Base-by-base conservation (phyloP, 2,113 vertebrate genomes). In the Daboia siamensis region DNA sequence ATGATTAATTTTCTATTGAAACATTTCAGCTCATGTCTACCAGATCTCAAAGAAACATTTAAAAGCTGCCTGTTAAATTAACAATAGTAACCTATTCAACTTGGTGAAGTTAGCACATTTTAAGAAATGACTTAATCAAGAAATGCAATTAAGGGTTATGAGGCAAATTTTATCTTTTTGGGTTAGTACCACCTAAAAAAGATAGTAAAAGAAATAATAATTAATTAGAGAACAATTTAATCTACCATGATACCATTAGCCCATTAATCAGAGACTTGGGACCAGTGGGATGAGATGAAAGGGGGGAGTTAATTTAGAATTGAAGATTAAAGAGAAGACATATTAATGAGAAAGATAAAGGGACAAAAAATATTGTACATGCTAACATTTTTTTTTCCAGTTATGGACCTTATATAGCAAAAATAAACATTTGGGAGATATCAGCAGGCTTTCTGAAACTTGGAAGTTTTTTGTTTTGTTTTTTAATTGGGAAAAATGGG, bases 141-240 rank as follows among this genome's bases (percentile, higher is more conserved):
- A 55, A 64, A 91, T 64, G 51, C 80, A 90, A 91, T 86, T 93
- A 91, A 87, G 33, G 23, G 12, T 88, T 93, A 88, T 91, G 90
- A 89, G 69, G n/a, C 90, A 85, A 88, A 85, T 91, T 93, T 91
- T 91, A 91, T 93, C 64, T 10, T 54, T 93, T 91, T 88, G 86
- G n/a, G n/a, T 89, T 91, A 85, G 87, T 54, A 29, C 20, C n/a
- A 91, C n/a, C 48, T 89, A n/a, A 84, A 91, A 92, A 89, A 89
- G 69, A 33, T 89, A 91, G 85, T 84, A 69, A 91, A 93, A 86
- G 64, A 85, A 91, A 89, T 91, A 91, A 86, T 91, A 91, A 93
- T 91, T 89, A 92, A 92, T 92, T 86, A 90, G 44, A 24, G 51
- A 85, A 84, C 24, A 93, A 46, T 86, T 91, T 93, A 91, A 89